These are phyloP conservation scores for Polypterus bichir DNA, from an alignment of 2,113 vertebrate species.

Conservation along the genomic window DNA sequence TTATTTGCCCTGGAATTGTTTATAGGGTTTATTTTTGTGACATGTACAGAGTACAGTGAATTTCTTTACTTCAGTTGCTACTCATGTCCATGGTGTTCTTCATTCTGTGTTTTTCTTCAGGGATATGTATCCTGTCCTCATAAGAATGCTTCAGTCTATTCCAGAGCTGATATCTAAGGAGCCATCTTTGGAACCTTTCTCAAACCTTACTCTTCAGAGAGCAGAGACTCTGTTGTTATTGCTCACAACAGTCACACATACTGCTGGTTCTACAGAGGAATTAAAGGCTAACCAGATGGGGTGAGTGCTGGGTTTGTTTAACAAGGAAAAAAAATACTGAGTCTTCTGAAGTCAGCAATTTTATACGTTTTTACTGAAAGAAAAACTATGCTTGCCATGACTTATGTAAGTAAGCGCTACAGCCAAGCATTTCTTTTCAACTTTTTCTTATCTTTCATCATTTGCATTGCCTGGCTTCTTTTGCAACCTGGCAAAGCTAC, in stretches of 20 bases:
- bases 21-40: too few relatives aligned
- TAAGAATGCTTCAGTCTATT: slow-evolving; percentile 59
- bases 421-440: too few relatives aligned
- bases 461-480: too few relatives aligned
- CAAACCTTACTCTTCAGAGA: slow-evolving; percentile 48
- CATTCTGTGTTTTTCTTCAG: slow-evolving; percentile 33
- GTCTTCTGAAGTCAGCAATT: too few relatives aligned
- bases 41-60: too few relatives aligned
- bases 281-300: slow-evolving; percentile 54
- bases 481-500: too few relatives aligned
- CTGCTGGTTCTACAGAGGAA: slow-evolving; percentile 54
- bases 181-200: slow-evolving; percentile 18
- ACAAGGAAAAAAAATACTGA: too few relatives aligned
- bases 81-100: background rate
- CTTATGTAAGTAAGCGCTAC: too few relatives aligned
- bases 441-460: too few relatives aligned
- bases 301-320: slow-evolving; percentile 29
- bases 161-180: slow-evolving; percentile 25
- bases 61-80: background rate
- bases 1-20: too few relatives aligned
- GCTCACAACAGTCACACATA: slow-evolving; percentile 69
- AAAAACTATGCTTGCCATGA: too few relatives aligned
- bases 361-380: too few relatives aligned
- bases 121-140: slow-evolving; percentile 77
- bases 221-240: slow-evolving; percentile 59